phyloP scores from a whole-genome alignment of 2,797 vertebrate genomes.

The Sebastes trivittatus region DNA sequence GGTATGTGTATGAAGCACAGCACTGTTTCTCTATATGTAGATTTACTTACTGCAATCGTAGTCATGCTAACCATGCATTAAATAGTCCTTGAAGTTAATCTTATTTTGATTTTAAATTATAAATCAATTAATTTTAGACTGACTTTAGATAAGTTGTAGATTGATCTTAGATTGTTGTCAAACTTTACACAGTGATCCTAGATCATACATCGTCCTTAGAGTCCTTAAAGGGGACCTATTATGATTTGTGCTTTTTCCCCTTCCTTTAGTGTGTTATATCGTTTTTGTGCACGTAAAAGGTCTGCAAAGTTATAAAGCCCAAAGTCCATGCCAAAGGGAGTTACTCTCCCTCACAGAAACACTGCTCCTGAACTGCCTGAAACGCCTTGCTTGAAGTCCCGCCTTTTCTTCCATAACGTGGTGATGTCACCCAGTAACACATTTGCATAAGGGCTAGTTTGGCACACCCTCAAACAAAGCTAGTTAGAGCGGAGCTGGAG shows the following conservation, averaged over 20 bases:
- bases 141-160: background rate
- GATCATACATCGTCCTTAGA: background rate
- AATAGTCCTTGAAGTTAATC: background rate
- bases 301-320: no score
- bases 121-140: background rate
- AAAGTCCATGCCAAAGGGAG: no score
- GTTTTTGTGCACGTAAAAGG: no score
- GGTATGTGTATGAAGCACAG: constrained; percentile 44
- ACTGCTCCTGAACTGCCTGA: no score
- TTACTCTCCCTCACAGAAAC: no score
- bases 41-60: background rate
- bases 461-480: no score
- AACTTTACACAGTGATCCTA: background rate
- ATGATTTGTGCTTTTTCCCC: background rate
- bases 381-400: no score
- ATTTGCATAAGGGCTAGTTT: no score
- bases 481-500: no score
- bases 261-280: no score
- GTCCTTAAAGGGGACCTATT: background rate
- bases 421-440: no score
- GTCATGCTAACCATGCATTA: background rate
- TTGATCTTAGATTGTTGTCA: background rate
- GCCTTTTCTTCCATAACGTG: no score
- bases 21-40: background rate
- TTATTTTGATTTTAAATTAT: background rate